Conservation (phyloP, 2,113 vertebrate species). For the Rana temporaria region DNA sequence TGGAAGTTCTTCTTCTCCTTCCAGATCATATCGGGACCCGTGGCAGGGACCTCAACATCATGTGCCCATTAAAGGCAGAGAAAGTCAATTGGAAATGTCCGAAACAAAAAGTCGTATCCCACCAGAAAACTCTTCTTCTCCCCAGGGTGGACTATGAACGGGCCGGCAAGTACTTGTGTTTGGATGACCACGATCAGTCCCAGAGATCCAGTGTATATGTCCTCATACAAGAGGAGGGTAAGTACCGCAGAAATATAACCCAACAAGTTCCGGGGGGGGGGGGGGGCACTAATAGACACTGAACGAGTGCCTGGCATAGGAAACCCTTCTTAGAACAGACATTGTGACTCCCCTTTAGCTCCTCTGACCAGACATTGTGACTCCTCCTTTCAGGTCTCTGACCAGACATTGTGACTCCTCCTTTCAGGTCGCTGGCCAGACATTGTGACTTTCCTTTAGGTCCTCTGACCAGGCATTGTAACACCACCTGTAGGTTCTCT, state of each 20-base stretch:
- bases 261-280: no score
- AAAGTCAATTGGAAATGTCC: not conserved
- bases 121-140: not conserved
- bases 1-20: no score
- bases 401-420: not conserved
- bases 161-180: not conserved
- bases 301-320: no score
- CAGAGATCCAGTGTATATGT: not conserved
- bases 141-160: accelerated
- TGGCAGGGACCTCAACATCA: not conserved
- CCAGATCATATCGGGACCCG: no score
- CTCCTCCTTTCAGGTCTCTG: not conserved
- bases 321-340: not conserved
- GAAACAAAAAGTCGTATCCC: no score
- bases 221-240: not conserved
- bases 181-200: not conserved
- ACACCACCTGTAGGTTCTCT: not conserved
- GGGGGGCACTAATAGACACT: no score
- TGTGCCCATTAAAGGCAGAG: not conserved
- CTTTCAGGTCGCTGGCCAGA: not conserved
- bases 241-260: no score
- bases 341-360: not conserved
- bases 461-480: not conserved
- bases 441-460: not conserved
- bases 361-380: not conserved